Percentiles rank a stretch among this genome's conserved stretches.
Evolutionary conservation across 2,888 invertebrate species (phyloP).

Genomic region (Saturnia pavonia): DNA sequence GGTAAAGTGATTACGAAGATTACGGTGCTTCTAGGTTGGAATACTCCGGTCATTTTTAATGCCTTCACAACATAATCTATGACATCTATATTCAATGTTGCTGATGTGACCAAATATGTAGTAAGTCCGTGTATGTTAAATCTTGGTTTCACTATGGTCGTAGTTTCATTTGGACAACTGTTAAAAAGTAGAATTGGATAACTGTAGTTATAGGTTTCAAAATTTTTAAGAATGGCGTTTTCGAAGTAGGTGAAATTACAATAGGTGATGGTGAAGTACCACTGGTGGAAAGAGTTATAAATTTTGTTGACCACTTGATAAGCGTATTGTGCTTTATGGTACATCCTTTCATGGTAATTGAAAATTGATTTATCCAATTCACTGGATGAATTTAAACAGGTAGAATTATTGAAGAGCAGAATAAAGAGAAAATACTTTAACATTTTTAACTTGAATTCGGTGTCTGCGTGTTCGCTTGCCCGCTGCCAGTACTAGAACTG

Average conservation of each 20-base stretch:
- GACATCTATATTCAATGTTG: conserved; percentile 52
- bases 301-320: conserved; percentile 64
- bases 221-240: conserved; percentile 69
- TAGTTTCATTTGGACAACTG: conserved; percentile 58
- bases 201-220: conserved; percentile 62
- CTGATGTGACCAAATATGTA: conserved; percentile 66
- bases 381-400: conserved; percentile 37
- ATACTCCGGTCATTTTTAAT: conserved; percentile 64
- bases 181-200: conserved; percentile 70
- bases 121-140: conserved; percentile 69
- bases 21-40: conserved; percentile 67
- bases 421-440: conserved; percentile 38
- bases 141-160: conserved; percentile 58
- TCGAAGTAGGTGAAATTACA: conserved; percentile 76
- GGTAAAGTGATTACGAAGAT: conserved; percentile 66
- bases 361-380: conserved; percentile 55
- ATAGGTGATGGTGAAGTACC: conserved; percentile 73
- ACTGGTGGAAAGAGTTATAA: conserved; percentile 65
- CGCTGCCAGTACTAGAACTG: conserved; percentile 43
- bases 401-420: conserved; percentile 36
- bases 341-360: conserved; percentile 55
- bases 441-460: conserved; percentile 39
- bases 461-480: background rate
- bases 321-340: conserved; percentile 58
- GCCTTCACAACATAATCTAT: conserved; percentile 61